These are phyloP conservation scores for Montipora sp. DNA, from an alignment of 64 coral and sea anemone genomes.

Conservation along the genomic window DNA sequence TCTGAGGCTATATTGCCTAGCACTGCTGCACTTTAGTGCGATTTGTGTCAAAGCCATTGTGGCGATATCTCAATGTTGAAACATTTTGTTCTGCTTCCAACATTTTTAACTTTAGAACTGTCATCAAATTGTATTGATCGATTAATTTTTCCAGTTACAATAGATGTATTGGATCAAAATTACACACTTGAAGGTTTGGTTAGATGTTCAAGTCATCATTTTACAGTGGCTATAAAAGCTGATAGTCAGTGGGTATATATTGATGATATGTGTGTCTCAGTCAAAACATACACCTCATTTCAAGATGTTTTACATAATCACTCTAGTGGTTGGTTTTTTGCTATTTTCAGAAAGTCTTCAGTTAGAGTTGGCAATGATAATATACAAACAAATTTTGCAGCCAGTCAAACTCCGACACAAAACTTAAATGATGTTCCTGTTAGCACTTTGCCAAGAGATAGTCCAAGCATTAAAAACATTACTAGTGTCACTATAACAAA, in stretches of 20 bases:
- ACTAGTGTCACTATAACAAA: neutral
- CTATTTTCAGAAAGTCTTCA: neutral
- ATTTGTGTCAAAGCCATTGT: constrained; percentile 29
- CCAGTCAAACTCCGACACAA: neutral
- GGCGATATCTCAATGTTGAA: neutral
- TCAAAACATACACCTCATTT: too few relatives aligned
- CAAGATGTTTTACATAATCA: too few relatives aligned
- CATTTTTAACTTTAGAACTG: neutral
- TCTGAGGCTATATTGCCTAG: constrained; percentile 54
- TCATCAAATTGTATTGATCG: neutral
- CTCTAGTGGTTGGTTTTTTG: constrained; percentile 6
- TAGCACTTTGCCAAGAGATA: too few relatives aligned
- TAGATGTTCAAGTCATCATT: neutral
- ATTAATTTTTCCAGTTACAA: neutral
- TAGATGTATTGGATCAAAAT: neutral
- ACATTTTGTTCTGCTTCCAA: neutral
- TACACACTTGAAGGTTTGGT: neutral
- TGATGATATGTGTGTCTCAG: constrained; percentile 11
- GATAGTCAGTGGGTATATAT: neutral
- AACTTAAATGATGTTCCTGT: neutral
- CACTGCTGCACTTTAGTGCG: constrained; percentile 42
- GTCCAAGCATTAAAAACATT: too few relatives aligned
- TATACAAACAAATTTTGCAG: neutral
- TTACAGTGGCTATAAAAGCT: constrained; percentile 7
- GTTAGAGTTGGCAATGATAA: constrained; percentile 11